These are phyloP conservation scores for Drosophila chauvacae DNA, from an alignment of 1,140 invertebrate species.

Conservation along the genomic window DNA sequence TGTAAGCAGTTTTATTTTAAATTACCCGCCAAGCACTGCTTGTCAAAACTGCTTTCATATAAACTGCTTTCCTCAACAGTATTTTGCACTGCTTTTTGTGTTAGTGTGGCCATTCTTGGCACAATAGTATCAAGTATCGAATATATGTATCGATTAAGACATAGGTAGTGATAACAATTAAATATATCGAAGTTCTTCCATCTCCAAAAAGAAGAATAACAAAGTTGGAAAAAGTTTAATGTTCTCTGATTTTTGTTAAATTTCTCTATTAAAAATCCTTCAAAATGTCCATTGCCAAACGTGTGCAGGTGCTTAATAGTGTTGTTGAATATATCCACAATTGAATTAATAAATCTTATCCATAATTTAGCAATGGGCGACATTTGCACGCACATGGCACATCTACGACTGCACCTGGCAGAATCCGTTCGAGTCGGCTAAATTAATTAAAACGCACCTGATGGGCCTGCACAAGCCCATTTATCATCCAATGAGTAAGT, in stretches of 20 bases:
- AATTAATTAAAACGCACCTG: conserved; percentile 91
- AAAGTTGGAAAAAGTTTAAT: neutral
- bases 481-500: conserved; percentile 93
- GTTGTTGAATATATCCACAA: neutral
- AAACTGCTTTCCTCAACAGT: neutral
- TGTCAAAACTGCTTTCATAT: neutral
- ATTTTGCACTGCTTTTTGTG: neutral
- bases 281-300: conserved; percentile 83
- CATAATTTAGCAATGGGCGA: conserved; percentile 95
- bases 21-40: neutral
- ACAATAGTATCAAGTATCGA: neutral
- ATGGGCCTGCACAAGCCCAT: conserved; percentile 96
- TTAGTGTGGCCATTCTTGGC: neutral
- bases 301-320: conserved; percentile 77
- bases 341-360: neutral
- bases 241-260: conserved; percentile 8
- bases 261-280: conserved; percentile 46
- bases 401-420: conserved; percentile 98
- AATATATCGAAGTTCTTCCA: neutral
- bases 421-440: conserved; percentile 94
- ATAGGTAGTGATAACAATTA: neutral
- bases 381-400: conserved; percentile 96
- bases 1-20: neutral
- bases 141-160: neutral
- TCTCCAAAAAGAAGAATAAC: conserved; percentile 5